Base-by-base conservation (phyloP, 1,140 invertebrate species). In the Metaphire vulgaris region DNA sequence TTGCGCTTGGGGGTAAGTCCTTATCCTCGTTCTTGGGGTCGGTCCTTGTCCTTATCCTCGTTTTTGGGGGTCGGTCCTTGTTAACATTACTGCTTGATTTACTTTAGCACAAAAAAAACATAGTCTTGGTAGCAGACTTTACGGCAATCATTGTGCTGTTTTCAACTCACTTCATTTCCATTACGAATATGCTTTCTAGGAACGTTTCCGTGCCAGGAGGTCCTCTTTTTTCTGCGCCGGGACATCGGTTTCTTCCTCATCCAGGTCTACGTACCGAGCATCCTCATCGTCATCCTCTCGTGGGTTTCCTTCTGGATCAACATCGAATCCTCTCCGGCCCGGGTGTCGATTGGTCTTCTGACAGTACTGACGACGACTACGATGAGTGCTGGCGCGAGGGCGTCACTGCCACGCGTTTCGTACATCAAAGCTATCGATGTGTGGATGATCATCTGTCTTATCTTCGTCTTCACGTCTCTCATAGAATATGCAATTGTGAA, bases 231-330 rank as follows among this genome's bases (percentile, higher is more conserved):
- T 85, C 88, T 96, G 1, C 91, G 92, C 80, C 88, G 94, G 93
- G 74, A 78, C 69, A 78, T 78, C 33, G 77, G 77, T 67, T 95
- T 95, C 83, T 96, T 95, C 85, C 88, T 96, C 0, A 93, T 93
- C 79, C 92, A 93, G 87, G 92, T 94, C 2, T 95, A 95, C 85
- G 90, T 95, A 33, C 94, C 94, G 0, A 96, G 94, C 83, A 93
- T 94, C 69, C 88, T 96, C 67, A 94, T 96, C 77, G 94, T 96
- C 0, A 92, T 96, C 0, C 87, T 97, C 0, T 95, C 93, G 0
- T 97, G 94, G 93, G 94, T 97, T 0, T 94, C 93, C 0, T 96
- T 97, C 84, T 97, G 94, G 93, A 88, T 89, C 75, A 88, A 89
- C 78, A 87, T 89, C 64, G 85, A 87, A 70, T 88, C 88, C 77